Conservation (phyloP, 1,140 invertebrate genomes). For the Cotesia glomerata region DNA sequence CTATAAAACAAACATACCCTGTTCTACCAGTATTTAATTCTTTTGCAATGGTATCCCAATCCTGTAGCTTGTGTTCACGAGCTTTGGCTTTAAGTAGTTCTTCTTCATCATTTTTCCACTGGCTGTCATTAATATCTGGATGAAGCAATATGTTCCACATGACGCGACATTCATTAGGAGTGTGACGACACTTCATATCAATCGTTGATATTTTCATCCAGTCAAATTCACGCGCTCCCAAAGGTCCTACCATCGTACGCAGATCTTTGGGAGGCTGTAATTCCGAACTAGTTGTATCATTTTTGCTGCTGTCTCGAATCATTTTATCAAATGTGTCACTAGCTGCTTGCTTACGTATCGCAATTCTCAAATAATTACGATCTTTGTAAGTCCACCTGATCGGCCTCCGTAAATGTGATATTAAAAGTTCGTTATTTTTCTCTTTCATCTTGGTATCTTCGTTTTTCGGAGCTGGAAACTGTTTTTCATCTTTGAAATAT, state of each 20-base stretch:
- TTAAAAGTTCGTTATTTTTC: slow-evolving; percentile 47
- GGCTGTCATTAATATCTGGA: slow-evolving; percentile 69
- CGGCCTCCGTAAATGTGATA: slow-evolving; percentile 44
- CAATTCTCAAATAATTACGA: slow-evolving; percentile 45
- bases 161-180: slow-evolving; percentile 63
- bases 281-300: neutral
- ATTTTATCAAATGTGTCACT: neutral
- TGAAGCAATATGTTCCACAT: slow-evolving; percentile 75
- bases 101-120: slow-evolving; percentile 69
- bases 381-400: slow-evolving; percentile 50
- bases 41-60: slow-evolving; percentile 71
- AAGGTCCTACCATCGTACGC: slow-evolving; percentile 43
- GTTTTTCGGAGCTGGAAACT: slow-evolving; percentile 52
- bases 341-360: slow-evolving; percentile 44
- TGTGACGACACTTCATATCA: slow-evolving; percentile 61
- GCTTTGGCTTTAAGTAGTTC: slow-evolving; percentile 59
- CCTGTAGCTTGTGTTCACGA: slow-evolving; percentile 60
- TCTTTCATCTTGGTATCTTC: slow-evolving; percentile 54
- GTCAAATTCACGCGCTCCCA: slow-evolving; percentile 52
- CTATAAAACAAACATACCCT: slow-evolving; percentile 72
- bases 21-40: slow-evolving; percentile 66
- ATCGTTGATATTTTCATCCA: slow-evolving; percentile 61
- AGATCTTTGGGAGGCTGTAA: slow-evolving; percentile 35
- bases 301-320: neutral
- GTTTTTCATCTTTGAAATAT: slow-evolving; percentile 59